These are phyloP conservation scores for Tromatobia lineatoria DNA, from an alignment of 2,888 invertebrate genomes.

Conservation along the genomic window DNA sequence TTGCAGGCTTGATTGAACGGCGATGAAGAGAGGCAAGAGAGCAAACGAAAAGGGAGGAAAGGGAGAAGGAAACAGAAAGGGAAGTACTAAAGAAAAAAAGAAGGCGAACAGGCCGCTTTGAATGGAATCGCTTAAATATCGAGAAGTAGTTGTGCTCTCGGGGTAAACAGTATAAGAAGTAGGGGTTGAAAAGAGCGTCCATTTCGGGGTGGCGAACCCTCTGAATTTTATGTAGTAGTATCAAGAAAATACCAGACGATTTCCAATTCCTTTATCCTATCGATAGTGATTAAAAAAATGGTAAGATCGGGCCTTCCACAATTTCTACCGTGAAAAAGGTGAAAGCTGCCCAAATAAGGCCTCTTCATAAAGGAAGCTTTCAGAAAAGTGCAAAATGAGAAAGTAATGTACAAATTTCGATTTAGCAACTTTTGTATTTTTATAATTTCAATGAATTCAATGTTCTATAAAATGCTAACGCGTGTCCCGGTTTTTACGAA, in stretches of 20 bases:
- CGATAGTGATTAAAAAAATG: no score
- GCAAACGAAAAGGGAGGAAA: slow-evolving; percentile 19
- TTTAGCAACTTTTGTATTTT: no score
- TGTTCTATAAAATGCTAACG: no score
- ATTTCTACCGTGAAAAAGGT: no score
- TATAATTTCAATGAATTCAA: no score
- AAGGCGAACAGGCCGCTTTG: slow-evolving; percentile 63
- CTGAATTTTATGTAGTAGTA: slow-evolving; percentile 54
- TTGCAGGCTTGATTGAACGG: slow-evolving; percentile 65
- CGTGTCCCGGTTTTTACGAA: no score
- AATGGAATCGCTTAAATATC: slow-evolving; percentile 69
- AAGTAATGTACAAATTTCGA: no score
- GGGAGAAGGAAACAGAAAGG: slow-evolving; percentile 38
- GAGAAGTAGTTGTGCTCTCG: slow-evolving; percentile 66
- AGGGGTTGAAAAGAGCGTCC: slow-evolving; percentile 41
- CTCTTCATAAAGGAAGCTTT: no score
- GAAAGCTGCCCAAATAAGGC: no score
- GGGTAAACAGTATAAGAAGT: slow-evolving; percentile 58
- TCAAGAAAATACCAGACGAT: slow-evolving; percentile 23
- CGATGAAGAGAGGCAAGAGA: slow-evolving; percentile 61
- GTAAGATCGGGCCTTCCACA: no score
- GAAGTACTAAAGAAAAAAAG: slow-evolving; percentile 47
- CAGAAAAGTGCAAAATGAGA: no score
- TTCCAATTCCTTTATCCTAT: slow-evolving; percentile 25
- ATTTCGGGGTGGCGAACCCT: slow-evolving; percentile 58